These are phyloP conservation scores for Schizaphis graminum DNA, from an alignment of 2,888 invertebrate genomes.

Conservation along the genomic window DNA sequence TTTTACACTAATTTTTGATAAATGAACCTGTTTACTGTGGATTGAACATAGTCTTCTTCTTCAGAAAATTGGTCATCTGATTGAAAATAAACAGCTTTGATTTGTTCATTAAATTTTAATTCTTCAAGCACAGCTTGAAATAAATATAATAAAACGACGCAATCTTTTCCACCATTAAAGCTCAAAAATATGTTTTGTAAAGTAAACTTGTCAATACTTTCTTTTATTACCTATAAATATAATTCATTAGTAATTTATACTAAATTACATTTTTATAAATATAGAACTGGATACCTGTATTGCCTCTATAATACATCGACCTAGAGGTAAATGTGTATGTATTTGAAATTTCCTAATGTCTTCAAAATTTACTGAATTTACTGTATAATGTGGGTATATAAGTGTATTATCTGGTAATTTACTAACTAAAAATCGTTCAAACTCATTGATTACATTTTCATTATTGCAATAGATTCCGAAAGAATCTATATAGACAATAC, in stretches of 20 bases:
- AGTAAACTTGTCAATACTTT: constrained; percentile 77
- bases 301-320: constrained; percentile 30
- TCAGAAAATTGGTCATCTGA: constrained; percentile 87
- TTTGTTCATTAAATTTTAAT: constrained; percentile 44
- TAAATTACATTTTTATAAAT: neutral
- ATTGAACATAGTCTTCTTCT: constrained; percentile 85
- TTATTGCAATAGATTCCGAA: constrained; percentile 34
- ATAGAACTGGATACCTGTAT: constrained; percentile 24
- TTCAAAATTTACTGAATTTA: constrained; percentile 41
- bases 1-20: neutral
- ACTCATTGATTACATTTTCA: constrained; percentile 49
- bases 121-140: constrained; percentile 73
- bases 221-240: constrained; percentile 69
- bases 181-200: constrained; percentile 86
- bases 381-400: constrained; percentile 43
- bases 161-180: constrained; percentile 99
- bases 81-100: constrained; percentile 83
- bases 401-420: constrained; percentile 42
- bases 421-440: constrained; percentile 39
- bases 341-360: constrained; percentile 54
- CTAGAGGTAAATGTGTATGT: constrained; percentile 24
- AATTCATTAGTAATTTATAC: neutral
- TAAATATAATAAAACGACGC: constrained; percentile 91
- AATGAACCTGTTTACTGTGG: constrained; percentile 75
- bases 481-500: constrained; percentile 37